A percentile compares a stretch with the other conserved stretches of the same genome.
Evolutionary conservation across 2,797 vertebrate genomes (phyloP).

Genomic region (Anabas testudineus): DNA sequence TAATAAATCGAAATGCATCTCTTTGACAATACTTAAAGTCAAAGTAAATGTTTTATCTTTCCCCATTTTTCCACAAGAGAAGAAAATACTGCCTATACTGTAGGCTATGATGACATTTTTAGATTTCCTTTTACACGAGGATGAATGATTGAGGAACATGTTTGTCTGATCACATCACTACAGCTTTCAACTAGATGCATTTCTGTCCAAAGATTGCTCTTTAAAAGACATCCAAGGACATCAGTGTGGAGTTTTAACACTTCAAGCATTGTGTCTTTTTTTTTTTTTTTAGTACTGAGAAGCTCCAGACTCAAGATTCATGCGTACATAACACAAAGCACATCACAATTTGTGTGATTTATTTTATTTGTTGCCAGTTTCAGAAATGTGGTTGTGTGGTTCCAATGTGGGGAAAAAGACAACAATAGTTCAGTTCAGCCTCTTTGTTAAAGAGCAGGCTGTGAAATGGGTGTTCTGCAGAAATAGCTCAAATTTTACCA

Average conservation of each 20-base stretch:
- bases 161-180: too few species aligned
- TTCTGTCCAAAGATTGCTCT: constrained; percentile 22
- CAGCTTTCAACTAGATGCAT: constrained; percentile 12
- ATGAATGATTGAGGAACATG: too few species aligned
- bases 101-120: too few species aligned
- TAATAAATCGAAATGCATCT: constrained; percentile 27
- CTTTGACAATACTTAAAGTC: constrained; percentile 1
- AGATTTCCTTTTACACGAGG: too few species aligned
- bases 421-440: constrained; percentile 9
- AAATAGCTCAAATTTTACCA: neutral
- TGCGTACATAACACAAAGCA: constrained; percentile 11
- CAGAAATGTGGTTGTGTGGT: constrained; percentile 54
- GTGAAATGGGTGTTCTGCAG: constrained; percentile 17
- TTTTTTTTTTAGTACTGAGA: constrained; percentile 24
- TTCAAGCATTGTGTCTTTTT: too few species aligned
- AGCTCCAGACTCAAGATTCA: constrained; percentile 2
- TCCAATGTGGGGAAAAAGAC: constrained; percentile 27
- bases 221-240: constrained; percentile 1
- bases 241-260: neutral
- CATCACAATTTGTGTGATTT: neutral
- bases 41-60: too few species aligned
- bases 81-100: too few species aligned
- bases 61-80: too few species aligned
- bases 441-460: neutral
- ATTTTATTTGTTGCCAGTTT: constrained; percentile 18